phyloP scores from a whole-genome alignment of 2,797 vertebrate species.

The Sparus aurata region DNA sequence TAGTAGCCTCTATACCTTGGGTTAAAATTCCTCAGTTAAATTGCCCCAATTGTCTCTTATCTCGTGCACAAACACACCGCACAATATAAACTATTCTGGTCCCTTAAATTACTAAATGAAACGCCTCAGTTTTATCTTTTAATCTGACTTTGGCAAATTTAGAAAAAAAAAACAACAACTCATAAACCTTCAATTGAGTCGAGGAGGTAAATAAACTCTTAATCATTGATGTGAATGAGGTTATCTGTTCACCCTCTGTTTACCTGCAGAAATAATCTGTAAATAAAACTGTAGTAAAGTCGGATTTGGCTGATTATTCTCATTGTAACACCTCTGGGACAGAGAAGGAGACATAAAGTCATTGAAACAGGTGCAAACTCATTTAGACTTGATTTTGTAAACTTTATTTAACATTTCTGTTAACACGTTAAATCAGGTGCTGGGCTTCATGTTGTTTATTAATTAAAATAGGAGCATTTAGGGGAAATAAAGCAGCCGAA shows the following conservation, averaged over 20 bases:
- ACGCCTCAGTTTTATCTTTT: constrained; percentile 31
- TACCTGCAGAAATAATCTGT: neutral
- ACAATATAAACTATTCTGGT: neutral
- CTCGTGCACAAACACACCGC: neutral
- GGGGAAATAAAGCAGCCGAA: no score
- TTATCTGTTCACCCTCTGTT: constrained; percentile 25
- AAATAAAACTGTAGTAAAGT: constrained; percentile 25
- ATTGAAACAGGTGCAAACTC: neutral
- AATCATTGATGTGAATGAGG: constrained; percentile 19
- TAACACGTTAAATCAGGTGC: neutral
- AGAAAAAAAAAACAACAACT: neutral
- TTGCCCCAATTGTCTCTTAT: constrained; percentile 20
- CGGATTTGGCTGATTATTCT: neutral
- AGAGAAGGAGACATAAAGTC: neutral
- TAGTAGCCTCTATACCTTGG: no score
- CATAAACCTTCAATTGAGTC: constrained; percentile 23
- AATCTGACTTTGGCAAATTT: constrained; percentile 33
- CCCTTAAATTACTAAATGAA: constrained; percentile 21
- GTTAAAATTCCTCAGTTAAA: neutral
- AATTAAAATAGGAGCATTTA: no score
- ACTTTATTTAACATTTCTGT: neutral
- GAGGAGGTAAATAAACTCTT: constrained; percentile 22
- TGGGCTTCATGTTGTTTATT: no score
- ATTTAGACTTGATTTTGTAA: neutral
- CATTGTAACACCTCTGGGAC: neutral